A percentile compares a stretch with the other conserved stretches of the same genome.
Conservation (phyloP, 2,113 vertebrate species). For the Equus quagga region DNA sequence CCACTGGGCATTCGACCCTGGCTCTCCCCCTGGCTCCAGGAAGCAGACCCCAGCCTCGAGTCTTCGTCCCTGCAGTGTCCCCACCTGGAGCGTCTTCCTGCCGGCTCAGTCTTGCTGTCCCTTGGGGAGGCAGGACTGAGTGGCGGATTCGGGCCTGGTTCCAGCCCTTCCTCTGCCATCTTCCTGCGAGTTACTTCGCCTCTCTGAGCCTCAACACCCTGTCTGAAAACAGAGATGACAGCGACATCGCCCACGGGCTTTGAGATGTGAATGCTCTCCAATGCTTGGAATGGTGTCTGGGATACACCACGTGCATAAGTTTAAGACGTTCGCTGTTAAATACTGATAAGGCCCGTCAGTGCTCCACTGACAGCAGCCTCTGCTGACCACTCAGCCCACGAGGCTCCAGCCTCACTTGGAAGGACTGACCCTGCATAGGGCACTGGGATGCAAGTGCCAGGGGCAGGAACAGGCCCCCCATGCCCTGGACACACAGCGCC, state of each 20-base stretch:
- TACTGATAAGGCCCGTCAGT: neutral
- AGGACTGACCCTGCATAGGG: too few species aligned
- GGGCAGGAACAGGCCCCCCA: neutral
- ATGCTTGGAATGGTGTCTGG: neutral
- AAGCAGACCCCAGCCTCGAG: neutral
- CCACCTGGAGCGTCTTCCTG: fast-evolving
- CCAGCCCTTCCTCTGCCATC: neutral
- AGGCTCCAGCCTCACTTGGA: neutral
- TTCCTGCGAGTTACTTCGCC: neutral
- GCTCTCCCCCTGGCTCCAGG: neutral
- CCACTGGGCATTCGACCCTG: neutral
- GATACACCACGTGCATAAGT: neutral
- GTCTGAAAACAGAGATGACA: neutral
- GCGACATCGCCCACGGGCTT: neutral
- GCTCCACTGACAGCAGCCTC: neutral
- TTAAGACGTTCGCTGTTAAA: neutral
- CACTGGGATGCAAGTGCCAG: neutral
- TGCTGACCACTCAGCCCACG: neutral
- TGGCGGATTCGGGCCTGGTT: neutral
- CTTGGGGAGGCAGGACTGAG: neutral
- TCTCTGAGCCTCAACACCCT: neutral
- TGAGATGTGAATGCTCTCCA: neutral
- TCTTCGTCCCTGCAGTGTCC: neutral
- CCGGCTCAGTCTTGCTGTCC: neutral
- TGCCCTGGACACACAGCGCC: neutral